Percentiles rank a stretch among this genome's conserved stretches.
phyloP scores from a whole-genome alignment of 2,888 invertebrate species.

The Philereme vetulata region DNA sequence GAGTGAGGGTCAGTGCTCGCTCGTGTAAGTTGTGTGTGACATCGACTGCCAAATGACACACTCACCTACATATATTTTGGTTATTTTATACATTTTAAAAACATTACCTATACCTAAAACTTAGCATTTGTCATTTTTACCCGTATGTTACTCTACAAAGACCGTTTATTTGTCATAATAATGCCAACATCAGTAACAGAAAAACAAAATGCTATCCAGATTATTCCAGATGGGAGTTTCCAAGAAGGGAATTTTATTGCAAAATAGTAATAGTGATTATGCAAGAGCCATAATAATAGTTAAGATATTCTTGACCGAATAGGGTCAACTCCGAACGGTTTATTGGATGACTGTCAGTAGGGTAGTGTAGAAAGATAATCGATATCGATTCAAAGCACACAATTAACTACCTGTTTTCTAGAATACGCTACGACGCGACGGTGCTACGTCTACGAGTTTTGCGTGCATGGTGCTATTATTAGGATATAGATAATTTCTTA shows the following conservation, averaged over 20 bases:
- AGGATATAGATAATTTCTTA: too few species aligned
- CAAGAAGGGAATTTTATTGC: conserved; percentile 27
- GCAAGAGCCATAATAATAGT: conserved; percentile 66
- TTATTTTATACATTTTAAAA: too few species aligned
- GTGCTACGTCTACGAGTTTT: conserved; percentile 3
- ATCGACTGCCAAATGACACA: conserved; percentile 30
- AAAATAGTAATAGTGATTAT: conserved; percentile 53
- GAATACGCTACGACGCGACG: conserved; percentile 14
- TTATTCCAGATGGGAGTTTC: conserved; percentile 23
- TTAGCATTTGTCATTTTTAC: too few species aligned
- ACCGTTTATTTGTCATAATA: too few species aligned
- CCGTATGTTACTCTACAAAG: too few species aligned
- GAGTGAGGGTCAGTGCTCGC: conserved; percentile 74
- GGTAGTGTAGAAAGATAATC: conserved; percentile 31
- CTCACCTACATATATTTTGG: conserved; percentile 30
- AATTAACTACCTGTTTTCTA: not conserved
- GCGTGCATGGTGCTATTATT: too few species aligned
- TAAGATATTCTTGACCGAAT: conserved; percentile 72
- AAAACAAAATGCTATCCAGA: conserved; percentile 36
- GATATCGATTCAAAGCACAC: conserved; percentile 14
- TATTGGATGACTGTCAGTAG: conserved; percentile 62
- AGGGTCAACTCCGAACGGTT: conserved; percentile 66
- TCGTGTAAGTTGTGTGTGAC: conserved; percentile 36
- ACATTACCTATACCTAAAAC: too few species aligned
- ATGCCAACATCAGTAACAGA: not conserved